Percentiles rank a stretch among this genome's conserved stretches.
Evolutionary conservation across 2,888 invertebrate genomes (phyloP).

Genomic region (Chromoteleia sp.): DNA sequence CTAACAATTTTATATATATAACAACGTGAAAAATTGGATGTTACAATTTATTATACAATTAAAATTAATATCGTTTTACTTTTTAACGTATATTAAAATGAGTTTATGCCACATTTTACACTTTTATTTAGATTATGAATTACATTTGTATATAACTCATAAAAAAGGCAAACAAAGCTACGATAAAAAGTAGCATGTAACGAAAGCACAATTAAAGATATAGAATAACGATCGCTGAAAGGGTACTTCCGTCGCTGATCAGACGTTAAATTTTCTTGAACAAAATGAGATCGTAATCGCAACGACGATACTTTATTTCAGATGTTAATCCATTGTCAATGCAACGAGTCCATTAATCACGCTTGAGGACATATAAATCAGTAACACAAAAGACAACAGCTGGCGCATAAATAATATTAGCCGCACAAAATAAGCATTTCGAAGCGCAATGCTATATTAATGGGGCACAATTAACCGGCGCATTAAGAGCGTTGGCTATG

Average conservation of each 20-base stretch:
- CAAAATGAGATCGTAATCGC: constrained; percentile 54
- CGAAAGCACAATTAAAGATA: constrained; percentile 6
- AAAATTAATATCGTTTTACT: no score
- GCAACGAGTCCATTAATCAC: constrained; percentile 46
- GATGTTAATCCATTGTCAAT: constrained; percentile 61
- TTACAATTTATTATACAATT: neutral
- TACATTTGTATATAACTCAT: no score
- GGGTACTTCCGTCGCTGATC: constrained; percentile 49
- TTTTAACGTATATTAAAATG: no score
- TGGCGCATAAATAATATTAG: constrained; percentile 65
- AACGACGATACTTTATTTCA: constrained; percentile 49
- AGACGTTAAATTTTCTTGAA: constrained; percentile 33
- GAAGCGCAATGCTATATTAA: constrained; percentile 55
- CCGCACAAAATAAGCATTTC: constrained; percentile 45
- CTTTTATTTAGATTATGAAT: no score
- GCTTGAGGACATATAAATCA: constrained; percentile 35
- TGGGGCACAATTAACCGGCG: constrained; percentile 58
- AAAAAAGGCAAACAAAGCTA: neutral
- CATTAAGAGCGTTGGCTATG: constrained; percentile 59
- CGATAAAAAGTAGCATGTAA: neutral
- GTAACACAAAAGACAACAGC: constrained; percentile 55
- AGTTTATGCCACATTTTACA: no score
- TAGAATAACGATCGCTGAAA: constrained; percentile 44
- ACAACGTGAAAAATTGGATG: neutral
- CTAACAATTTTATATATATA: neutral